Evolutionary conservation across 1,140 invertebrate genomes (phyloP).

Genomic region (Listronotus bonariensis): DNA sequence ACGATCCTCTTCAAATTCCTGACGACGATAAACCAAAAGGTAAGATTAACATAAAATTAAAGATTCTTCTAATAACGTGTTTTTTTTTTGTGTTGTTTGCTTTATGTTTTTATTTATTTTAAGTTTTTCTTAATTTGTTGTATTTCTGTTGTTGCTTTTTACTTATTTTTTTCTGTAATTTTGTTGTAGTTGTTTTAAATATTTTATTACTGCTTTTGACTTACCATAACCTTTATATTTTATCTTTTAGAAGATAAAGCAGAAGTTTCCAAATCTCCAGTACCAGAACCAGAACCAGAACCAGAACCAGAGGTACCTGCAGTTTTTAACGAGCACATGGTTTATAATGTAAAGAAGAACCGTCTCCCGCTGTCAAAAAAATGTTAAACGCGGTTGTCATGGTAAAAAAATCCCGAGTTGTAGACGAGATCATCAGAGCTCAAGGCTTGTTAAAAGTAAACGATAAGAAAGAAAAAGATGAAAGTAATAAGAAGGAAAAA

Average conservation of each 20-base stretch:
- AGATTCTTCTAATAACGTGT: too few species aligned
- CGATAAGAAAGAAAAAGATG: too few species aligned
- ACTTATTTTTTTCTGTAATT: too few species aligned
- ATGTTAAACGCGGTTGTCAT: constrained; percentile 38
- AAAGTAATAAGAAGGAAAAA: too few species aligned
- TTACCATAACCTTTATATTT: too few species aligned
- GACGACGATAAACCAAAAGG: not conserved
- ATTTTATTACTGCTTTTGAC: too few species aligned
- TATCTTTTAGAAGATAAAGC: not conserved
- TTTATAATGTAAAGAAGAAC: constrained; percentile 32
- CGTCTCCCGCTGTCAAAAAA: constrained; percentile 26
- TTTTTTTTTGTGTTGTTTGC: too few species aligned
- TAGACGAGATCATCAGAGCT: constrained; percentile 23
- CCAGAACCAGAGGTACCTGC: not conserved
- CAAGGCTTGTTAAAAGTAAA: constrained; percentile 2
- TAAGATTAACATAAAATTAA: constrained; percentile 5
- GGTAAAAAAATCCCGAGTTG: constrained; percentile 18
- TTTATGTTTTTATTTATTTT: too few species aligned
- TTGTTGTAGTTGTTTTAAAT: too few species aligned
- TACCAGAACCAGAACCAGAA: not conserved
- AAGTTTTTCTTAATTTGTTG: too few species aligned
- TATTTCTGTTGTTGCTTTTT: too few species aligned
- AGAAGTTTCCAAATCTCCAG: not conserved
- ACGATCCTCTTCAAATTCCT: not conserved
- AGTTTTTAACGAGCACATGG: constrained; percentile 1